phyloP scores from a whole-genome alignment of 2,113 vertebrate species.

The Coptodon bakossiorum region DNA sequence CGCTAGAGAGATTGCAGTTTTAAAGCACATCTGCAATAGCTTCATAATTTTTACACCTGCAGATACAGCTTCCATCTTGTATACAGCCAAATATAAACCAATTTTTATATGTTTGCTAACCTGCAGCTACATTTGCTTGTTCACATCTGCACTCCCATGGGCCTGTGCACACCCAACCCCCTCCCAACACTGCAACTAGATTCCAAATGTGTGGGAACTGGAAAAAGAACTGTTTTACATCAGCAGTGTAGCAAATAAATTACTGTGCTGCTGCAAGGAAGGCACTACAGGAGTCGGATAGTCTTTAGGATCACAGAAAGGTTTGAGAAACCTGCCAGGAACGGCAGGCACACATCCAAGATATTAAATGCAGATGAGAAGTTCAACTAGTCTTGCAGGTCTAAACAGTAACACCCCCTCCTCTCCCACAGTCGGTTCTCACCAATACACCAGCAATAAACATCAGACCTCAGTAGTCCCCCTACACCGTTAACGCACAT shows the following conservation, averaged over 20 bases:
- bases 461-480: conserved; percentile 58
- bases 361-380: conserved; percentile 17
- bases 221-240: neutral
- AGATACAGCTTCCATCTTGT: too few relatives aligned
- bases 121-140: neutral
- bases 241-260: neutral
- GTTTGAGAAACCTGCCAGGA: neutral
- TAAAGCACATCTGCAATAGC: neutral
- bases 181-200: neutral
- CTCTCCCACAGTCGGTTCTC: conserved; percentile 37
- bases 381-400: conserved; percentile 24
- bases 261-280: neutral
- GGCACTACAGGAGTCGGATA: neutral
- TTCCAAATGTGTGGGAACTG: neutral
- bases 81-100: neutral
- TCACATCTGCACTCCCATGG: neutral
- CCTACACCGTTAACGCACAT: conserved; percentile 1
- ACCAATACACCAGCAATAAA: conserved; percentile 50
- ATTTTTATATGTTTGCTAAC: neutral
- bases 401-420: conserved; percentile 23
- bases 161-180: neutral
- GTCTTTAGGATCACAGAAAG: neutral
- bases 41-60: neutral
- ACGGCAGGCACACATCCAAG: neutral
- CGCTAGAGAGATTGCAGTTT: neutral